phyloP scores from a whole-genome alignment of 2,888 invertebrate genomes.

The Acanthacorydalis orientalis region DNA sequence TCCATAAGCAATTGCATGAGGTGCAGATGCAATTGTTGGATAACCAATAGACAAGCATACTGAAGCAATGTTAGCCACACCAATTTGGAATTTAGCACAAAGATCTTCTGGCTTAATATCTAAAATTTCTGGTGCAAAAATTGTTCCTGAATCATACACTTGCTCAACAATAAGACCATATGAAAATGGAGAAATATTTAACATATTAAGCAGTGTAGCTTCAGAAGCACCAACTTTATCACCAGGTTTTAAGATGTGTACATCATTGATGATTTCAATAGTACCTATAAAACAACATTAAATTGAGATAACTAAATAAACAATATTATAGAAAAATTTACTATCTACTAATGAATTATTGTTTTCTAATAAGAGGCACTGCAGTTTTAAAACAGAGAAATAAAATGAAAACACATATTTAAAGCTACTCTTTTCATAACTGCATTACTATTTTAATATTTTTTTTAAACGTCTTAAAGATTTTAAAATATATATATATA shows the following conservation, averaged over 20 bases:
- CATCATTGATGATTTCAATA: conserved; percentile 98
- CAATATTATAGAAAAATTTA: no score
- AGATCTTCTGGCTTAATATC: conserved; percentile 98
- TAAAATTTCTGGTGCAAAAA: conserved; percentile 90
- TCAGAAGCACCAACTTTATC: conserved; percentile 99
- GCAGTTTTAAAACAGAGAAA: no score
- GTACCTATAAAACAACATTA: conserved; percentile 35
- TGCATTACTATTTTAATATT: no score
- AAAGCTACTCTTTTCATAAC: no score
- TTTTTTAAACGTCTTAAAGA: no score
- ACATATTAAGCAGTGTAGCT: conserved; percentile 97
- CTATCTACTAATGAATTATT: no score
- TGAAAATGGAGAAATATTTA: conserved; percentile 99
- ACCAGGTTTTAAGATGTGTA: conserved; percentile 81
- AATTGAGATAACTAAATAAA: not conserved
- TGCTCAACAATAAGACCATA: conserved; percentile 92
- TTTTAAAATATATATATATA: no score
- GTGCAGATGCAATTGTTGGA: conserved; percentile 91
- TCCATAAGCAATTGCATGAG: conserved; percentile 94
- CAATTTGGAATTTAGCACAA: conserved; percentile 75
- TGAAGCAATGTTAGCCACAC: conserved; percentile 87
- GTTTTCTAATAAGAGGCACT: no score
- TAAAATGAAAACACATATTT: no score
- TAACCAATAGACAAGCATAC: conserved; percentile 87
- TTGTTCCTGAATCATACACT: conserved; percentile 97